phyloP scores from a whole-genome alignment of 2,113 vertebrate genomes.

The Chloroceryle aenea region DNA sequence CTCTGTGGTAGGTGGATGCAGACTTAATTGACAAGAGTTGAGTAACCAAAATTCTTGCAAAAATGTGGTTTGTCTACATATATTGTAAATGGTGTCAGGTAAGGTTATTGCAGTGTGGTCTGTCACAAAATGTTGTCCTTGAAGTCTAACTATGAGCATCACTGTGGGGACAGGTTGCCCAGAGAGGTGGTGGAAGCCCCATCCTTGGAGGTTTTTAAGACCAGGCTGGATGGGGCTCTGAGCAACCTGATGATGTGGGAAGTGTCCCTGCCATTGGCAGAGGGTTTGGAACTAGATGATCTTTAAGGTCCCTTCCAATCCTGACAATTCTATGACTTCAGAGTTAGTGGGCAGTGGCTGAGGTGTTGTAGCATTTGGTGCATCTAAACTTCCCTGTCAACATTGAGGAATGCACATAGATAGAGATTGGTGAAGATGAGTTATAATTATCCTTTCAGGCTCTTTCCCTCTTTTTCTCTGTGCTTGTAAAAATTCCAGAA shows the following conservation, averaged over 20 bases:
- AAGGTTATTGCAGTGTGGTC: fast-evolving
- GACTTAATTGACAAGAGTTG: fast-evolving
- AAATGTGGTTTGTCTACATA: not conserved
- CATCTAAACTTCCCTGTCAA: not conserved
- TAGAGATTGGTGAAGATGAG: not conserved
- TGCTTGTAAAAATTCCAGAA: not conserved
- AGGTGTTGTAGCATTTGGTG: not conserved
- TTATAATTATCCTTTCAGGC: not conserved
- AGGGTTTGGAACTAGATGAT: too few species aligned
- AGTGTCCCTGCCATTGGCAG: too few species aligned
- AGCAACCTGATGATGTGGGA: too few species aligned
- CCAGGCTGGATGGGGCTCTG: too few species aligned
- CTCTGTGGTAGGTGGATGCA: not conserved
- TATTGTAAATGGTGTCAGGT: not conserved
- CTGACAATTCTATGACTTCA: not conserved
- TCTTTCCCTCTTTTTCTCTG: not conserved
- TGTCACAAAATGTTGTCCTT: not conserved
- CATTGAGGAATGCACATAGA: fast-evolving
- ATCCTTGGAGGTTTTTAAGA: too few species aligned
- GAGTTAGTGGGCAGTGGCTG: not conserved
- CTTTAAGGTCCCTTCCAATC: too few species aligned
- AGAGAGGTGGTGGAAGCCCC: too few species aligned
- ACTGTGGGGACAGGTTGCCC: not conserved
- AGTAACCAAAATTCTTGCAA: not conserved
- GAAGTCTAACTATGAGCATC: not conserved